Percentiles rank a stretch among this genome's conserved stretches.
These are phyloP conservation scores for Tridacna gigas DNA, from an alignment of 2,888 invertebrate species.

Conservation along the genomic window DNA sequence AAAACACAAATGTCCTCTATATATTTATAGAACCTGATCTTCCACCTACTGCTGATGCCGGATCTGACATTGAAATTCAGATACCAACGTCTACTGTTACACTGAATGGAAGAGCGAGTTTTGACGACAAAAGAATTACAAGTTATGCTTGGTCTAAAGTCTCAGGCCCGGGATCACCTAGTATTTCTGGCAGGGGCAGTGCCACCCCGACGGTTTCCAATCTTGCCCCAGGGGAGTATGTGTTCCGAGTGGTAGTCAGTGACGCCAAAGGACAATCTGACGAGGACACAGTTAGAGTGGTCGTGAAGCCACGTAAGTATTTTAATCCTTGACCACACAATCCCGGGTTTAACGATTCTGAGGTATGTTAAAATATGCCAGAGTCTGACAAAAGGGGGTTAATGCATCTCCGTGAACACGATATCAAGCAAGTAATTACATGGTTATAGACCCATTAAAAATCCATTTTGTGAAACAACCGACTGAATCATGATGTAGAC, in stretches of 20 bases:
- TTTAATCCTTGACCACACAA: no score
- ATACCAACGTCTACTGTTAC: slow-evolving; percentile 43
- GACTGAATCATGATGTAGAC: no score
- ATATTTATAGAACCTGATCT: slow-evolving; percentile 36
- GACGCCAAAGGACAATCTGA: slow-evolving; percentile 44
- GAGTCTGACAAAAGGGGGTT: no score
- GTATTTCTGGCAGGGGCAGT: neutral
- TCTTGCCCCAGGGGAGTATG: slow-evolving; percentile 43
- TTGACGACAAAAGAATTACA: slow-evolving; percentile 41
- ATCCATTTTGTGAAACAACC: no score
- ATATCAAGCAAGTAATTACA: no score
- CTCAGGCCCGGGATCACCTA: neutral
- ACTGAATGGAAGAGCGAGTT: slow-evolving; percentile 38
- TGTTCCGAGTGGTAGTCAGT: slow-evolving; percentile 43
- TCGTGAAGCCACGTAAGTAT: slow-evolving; percentile 43
- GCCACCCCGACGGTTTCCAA: neutral
- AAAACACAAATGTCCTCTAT: no score
- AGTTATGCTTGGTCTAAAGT: slow-evolving; percentile 36
- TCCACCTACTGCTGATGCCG: slow-evolving; percentile 53
- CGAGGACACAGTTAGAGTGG: slow-evolving; percentile 30
- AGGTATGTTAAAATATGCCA: no score
- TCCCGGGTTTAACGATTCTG: no score
- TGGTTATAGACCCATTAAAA: no score
- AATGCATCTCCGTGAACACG: no score
- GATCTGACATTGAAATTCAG: slow-evolving; percentile 35